Evolutionary conservation across 1,140 invertebrate genomes (phyloP).

Genomic region (Nasonia vitripennis): DNA sequence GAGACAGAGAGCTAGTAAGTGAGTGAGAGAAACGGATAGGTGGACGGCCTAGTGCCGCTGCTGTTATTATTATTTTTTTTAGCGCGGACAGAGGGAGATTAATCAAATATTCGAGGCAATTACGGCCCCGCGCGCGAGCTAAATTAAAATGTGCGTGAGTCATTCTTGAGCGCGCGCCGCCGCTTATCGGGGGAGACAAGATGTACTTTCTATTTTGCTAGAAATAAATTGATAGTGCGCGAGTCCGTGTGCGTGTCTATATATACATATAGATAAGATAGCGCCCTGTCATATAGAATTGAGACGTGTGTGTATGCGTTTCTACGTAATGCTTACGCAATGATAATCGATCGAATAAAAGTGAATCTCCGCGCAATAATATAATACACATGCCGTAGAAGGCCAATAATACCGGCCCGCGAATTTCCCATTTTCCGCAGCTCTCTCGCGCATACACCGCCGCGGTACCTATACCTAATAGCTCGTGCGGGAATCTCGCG

Average conservation of each 20-base stretch:
- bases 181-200: neutral
- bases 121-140: constrained; percentile 22
- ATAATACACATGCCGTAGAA: too few species aligned
- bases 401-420: neutral
- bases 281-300: too few species aligned
- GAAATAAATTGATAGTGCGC: neutral
- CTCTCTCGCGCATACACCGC: too few species aligned
- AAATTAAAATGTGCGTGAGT: constrained; percentile 31
- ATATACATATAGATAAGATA: neutral
- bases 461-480: too few species aligned
- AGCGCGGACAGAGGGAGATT: neutral
- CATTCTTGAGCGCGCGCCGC: neutral
- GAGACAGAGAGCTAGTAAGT: too few species aligned
- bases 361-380: neutral
- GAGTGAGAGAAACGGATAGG: neutral
- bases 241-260: neutral
- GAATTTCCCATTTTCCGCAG: constrained; percentile 27
- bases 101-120: constrained; percentile 41
- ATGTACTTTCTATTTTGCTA: neutral
- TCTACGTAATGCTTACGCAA: too few species aligned
- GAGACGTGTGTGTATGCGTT: too few species aligned
- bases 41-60: neutral
- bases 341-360: neutral
- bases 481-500: neutral
- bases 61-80: neutral